Conservation (phyloP, 2,113 vertebrate species). For the Phaetusa simplex region DNA sequence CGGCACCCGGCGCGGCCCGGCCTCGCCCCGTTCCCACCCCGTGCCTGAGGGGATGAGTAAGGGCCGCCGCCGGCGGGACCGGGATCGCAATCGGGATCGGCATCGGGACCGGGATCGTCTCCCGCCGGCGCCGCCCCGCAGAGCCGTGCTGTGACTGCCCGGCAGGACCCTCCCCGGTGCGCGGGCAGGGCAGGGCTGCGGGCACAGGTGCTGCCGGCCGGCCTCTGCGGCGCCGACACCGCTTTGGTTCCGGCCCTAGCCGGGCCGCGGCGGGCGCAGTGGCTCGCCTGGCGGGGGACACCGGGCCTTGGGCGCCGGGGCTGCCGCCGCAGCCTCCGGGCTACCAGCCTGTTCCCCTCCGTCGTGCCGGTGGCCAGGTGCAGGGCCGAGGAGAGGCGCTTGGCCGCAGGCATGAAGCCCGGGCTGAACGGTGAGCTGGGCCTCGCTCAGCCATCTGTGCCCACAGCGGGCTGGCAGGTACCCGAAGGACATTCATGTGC, state of each 20-base stretch:
- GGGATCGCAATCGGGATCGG: no score
- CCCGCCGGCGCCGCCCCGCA: background rate
- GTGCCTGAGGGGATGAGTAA: background rate
- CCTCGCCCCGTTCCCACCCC: background rate
- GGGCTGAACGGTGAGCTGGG: background rate
- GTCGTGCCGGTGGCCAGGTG: background rate
- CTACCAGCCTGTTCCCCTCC: background rate
- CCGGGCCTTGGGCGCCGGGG: background rate
- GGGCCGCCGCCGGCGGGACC: background rate
- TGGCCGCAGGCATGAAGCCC: background rate
- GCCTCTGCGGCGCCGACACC: background rate
- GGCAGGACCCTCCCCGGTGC: background rate
- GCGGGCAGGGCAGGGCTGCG: background rate
- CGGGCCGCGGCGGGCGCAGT: background rate
- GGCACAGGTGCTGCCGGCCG: background rate
- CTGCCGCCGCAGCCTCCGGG: background rate
- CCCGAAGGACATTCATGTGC: fast-evolving
- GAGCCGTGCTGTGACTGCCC: background rate
- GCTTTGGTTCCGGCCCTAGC: background rate
- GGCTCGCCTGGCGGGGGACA: no score
- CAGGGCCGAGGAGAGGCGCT: background rate
- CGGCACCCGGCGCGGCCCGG: background rate
- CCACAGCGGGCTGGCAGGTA: background rate
- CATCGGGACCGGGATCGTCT: background rate
- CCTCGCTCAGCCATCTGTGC: background rate